These are phyloP conservation scores for Beris chalybata DNA, from an alignment of 2,888 invertebrate genomes.

Conservation along the genomic window DNA sequence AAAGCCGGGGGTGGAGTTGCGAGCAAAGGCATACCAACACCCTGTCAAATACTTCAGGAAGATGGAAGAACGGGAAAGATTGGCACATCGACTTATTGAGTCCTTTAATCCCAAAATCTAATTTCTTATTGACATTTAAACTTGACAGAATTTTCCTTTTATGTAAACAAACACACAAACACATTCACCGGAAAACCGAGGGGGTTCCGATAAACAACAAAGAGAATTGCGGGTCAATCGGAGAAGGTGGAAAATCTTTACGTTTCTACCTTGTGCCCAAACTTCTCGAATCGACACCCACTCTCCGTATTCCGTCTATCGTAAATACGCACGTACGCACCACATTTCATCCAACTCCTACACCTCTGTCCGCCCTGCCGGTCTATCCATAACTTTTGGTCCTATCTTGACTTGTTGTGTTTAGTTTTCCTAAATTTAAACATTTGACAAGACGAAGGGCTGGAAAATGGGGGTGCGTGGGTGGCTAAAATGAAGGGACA, in stretches of 20 bases:
- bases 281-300: neutral
- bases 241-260: conserved; percentile 25
- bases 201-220: conserved; percentile 18
- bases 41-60: neutral
- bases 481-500: neutral
- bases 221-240: conserved; percentile 31
- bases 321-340: neutral
- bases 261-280: neutral
- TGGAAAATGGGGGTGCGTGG: conserved; percentile 4
- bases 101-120: conserved; percentile 38
- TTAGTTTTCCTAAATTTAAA: conserved; percentile 34
- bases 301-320: neutral
- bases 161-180: conserved; percentile 33
- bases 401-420: conserved; percentile 35
- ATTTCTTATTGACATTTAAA: conserved; percentile 39
- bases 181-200: neutral
- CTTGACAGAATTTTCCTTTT: conserved; percentile 38
- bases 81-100: conserved; percentile 22
- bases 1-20: no score
- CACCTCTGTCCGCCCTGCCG: neutral
- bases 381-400: conserved; percentile 1
- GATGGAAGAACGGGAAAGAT: conserved; percentile 1
- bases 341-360: neutral
- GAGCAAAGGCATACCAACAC: no score
- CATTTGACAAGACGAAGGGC: conserved; percentile 29